Evolutionary conservation across 2,888 invertebrate genomes (phyloP), one percentile per base, ranked within the genome.

Genomic region (Dicyrtomina minuta): DNA sequence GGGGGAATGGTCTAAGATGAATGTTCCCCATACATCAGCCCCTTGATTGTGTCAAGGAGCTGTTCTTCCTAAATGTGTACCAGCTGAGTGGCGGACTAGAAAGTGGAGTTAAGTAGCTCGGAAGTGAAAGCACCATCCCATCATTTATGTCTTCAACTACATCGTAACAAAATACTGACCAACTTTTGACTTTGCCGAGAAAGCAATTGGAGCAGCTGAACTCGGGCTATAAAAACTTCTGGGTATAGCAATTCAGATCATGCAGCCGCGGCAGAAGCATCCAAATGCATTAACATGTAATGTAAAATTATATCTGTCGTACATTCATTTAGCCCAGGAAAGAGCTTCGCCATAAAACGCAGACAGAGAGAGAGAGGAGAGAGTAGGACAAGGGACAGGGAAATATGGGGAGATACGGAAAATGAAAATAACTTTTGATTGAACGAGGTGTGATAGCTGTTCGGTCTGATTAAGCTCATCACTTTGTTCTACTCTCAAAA

Each of bases 101-200:
- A 65, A 66, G 58, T 66, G 33, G 58, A 51, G 59, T 66, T 58
- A 66, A 66, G 66, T 59, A 66, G 55, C 56, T 66, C 12, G 66
- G 41, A 55, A 55, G 66, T 55, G 66, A 66, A 44, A 56, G 56
- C 26, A 43, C 44, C 66, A 64, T 51, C 51, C 55, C 44, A 65
- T 24, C 53, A 39, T 43, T 58, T 58, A 56, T 33, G 27, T n/a
- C 56, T 56, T 22, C 33, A 24, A 53, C 24, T 51, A 20, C 12
- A 51, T n/a, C 22, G 22, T 20, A 51, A 22, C 12, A 53, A 53
- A 53, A 56, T 56, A 51, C 17, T 51, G 33, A 33, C 33, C 33
- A 33, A 33, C 33, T 33, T 33, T 49, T n/a, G 20, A 49, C n/a
- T 49, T 17, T 3, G 20, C 4, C 5, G 49, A 49, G 49, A 49